Conservation (phyloP, 2,113 vertebrate species). For the Casuarius casuarius region DNA sequence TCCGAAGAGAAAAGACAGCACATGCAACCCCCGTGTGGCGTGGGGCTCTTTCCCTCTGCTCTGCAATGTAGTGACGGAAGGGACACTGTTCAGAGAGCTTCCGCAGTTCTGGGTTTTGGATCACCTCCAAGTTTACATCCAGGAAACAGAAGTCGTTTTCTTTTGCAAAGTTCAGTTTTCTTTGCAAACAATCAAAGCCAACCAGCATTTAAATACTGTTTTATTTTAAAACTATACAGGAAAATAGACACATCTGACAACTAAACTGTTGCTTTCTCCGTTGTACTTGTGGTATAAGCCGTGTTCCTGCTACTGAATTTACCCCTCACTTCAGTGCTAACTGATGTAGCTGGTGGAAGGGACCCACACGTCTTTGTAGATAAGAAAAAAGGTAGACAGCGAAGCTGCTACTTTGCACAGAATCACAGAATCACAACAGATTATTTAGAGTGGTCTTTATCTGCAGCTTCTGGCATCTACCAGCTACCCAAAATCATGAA, state of each 20-base stretch:
- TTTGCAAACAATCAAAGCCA: not conserved
- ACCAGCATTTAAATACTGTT: not conserved
- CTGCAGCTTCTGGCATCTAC: not conserved
- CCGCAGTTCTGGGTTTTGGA: not conserved
- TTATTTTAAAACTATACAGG: not conserved
- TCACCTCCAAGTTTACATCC: not conserved
- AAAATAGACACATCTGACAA: not conserved
- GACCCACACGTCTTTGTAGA: too few relatives aligned
- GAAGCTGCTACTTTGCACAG: not conserved
- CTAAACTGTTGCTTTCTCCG: not conserved
- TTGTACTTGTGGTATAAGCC: not conserved
- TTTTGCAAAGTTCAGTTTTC: not conserved
- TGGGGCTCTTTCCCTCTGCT: not conserved
- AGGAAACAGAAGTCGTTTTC: not conserved
- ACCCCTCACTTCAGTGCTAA: not conserved
- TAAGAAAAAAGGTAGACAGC: not conserved
- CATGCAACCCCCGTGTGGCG: rapidly evolving
- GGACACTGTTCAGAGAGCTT: not conserved
- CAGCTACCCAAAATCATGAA: not conserved
- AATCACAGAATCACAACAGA: not conserved
- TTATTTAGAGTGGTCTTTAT: not conserved
- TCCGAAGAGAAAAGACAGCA: not conserved
- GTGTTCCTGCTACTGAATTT: not conserved
- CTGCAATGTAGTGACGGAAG: rapidly evolving
- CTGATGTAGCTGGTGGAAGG: too few relatives aligned